phyloP scores from a whole-genome alignment of 2,888 invertebrate species.

The Drosophila putrida region DNA sequence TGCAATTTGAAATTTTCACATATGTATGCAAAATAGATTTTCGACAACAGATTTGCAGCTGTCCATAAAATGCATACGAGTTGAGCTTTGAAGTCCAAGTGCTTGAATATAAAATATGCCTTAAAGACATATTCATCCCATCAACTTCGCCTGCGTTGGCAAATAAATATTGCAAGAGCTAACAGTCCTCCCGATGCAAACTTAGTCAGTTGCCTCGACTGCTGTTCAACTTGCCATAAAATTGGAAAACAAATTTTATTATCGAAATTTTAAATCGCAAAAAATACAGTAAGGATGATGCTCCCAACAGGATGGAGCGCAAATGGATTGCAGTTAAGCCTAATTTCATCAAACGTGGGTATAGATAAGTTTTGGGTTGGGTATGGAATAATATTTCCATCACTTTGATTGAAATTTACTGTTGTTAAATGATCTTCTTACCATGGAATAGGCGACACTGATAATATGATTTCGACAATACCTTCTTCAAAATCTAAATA shows the following conservation, averaged over 20 bases:
- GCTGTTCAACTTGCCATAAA: conserved; percentile 73
- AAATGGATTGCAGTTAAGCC: conserved; percentile 19
- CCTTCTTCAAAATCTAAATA: background rate
- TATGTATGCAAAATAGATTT: conserved; percentile 43
- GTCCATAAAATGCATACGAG: conserved; percentile 32
- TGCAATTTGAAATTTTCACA: conserved; percentile 37
- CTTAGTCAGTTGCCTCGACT: conserved; percentile 20
- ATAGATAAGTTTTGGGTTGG: background rate
- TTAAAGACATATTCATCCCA: conserved; percentile 2
- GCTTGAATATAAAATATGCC: conserved; percentile 30
- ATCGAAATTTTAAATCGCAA: conserved; percentile 75
- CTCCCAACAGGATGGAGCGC: conserved; percentile 15
- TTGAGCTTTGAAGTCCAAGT: conserved; percentile 4
- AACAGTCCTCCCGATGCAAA: conserved; percentile 31
- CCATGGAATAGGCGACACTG: background rate
- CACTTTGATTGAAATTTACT: background rate
- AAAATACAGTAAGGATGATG: conserved; percentile 14
- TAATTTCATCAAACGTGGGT: conserved; percentile 15
- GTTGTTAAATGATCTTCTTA: background rate
- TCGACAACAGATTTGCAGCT: conserved; percentile 53
- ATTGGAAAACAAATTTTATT: conserved; percentile 75
- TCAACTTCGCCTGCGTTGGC: conserved; percentile 31
- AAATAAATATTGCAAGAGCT: conserved; percentile 44
- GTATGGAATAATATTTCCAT: background rate
- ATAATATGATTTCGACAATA: background rate